phyloP scores from a whole-genome alignment of 2,113 vertebrate species.

The Rhabdomys dilectus region DNA sequence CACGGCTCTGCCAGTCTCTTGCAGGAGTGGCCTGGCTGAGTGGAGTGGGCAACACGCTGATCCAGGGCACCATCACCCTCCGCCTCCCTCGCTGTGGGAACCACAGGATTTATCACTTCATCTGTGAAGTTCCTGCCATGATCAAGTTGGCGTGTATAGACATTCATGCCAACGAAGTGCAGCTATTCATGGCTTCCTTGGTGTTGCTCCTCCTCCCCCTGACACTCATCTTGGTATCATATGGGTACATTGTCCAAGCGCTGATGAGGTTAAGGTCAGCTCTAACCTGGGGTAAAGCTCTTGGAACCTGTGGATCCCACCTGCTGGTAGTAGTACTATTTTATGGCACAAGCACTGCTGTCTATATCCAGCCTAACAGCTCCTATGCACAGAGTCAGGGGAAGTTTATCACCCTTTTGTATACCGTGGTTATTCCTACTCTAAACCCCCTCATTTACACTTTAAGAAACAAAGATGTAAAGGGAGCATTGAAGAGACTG shows the following conservation, averaged over 20 bases:
- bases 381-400: slow-evolving; percentile 49
- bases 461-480: slow-evolving; percentile 77
- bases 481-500: slow-evolving; percentile 60
- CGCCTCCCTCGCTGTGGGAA: slow-evolving; percentile 63
- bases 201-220: slow-evolving; percentile 52
- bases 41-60: slow-evolving; percentile 55
- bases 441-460: slow-evolving; percentile 75
- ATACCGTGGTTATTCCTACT: slow-evolving; percentile 64
- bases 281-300: slow-evolving; percentile 59
- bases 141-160: slow-evolving; percentile 73
- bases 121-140: slow-evolving; percentile 72
- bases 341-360: slow-evolving; percentile 54
- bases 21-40: slow-evolving; percentile 66
- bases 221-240: slow-evolving; percentile 64
- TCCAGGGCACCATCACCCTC: slow-evolving; percentile 56
- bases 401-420: slow-evolving; percentile 69
- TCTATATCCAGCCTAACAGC: slow-evolving; percentile 70
- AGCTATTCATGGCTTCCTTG: slow-evolving; percentile 64
- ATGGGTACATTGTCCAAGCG: slow-evolving; percentile 48
- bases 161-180: slow-evolving; percentile 54
- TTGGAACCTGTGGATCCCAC: slow-evolving; percentile 72
- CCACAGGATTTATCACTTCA: slow-evolving; percentile 42
- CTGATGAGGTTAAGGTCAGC: slow-evolving; percentile 65
- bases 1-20: slow-evolving; percentile 45
- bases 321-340: slow-evolving; percentile 64